Base-by-base conservation (phyloP, 2,113 vertebrate genomes). In the Amia ocellicauda region DNA sequence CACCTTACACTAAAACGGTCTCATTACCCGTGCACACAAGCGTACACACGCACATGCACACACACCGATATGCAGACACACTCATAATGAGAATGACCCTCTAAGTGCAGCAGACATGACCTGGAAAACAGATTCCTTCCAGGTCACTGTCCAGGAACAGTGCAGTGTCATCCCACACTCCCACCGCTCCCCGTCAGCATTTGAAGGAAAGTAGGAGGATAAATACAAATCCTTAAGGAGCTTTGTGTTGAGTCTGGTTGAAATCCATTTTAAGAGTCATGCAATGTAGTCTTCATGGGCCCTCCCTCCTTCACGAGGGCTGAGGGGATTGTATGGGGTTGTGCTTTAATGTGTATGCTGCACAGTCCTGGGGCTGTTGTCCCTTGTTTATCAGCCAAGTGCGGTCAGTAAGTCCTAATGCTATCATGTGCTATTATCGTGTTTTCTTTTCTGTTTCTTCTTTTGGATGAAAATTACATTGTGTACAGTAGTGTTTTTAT, bases 41-140 rank as follows among this genome's bases (percentile, higher is more conserved):
- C 11, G 31, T 36, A 4, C 31, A 10, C 11, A 10, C 2, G 31
- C 2, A 7, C 11, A 7, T 36, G 31, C 31, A 36, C 11, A 54
- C 23, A 51, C 41, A 50, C 51, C 36, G 60, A 67, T 53, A 45
- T 67, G 49, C 51, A 47, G 43, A 41, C 40, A 36, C 54, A 53
- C 59, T 42, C 61, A 20, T 63, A 69, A 69, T 45, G 56, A 54
- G 64, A 14, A 55, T 65, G 68, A 60, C 62, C 60, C 66, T 68
- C 62, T 52, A 42, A 27, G 56, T 60, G 17, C 53, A 19, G 24
- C 53, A 57, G n/a, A 58, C 58, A 57, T 63, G 65, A 74, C 68
- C 72, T 64, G 62, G 67, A 68, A 70, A 70, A 58, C n/a, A 57
- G 45, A 68, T 70, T 74, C 62, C 68, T 70, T 74, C 65, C 64